These are phyloP conservation scores for Hymenochirus boettgeri DNA, from an alignment of 2,113 vertebrate species.

Conservation along the genomic window DNA sequence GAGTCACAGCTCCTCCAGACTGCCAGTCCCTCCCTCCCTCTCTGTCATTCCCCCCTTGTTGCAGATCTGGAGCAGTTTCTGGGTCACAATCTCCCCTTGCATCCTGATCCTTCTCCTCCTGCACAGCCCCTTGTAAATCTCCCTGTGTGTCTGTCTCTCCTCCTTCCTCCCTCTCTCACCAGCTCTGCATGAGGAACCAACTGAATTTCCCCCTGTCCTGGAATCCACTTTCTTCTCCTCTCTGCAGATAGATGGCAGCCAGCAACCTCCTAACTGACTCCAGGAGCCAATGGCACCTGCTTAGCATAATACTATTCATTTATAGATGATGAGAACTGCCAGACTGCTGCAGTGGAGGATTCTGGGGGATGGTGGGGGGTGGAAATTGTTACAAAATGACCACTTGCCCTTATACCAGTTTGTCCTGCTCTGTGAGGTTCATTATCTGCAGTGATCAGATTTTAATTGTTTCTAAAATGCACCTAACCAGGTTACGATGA, in stretches of 20 bases:
- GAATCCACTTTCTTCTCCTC: slow-evolving; percentile 29
- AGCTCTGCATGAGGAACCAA: slow-evolving; percentile 31
- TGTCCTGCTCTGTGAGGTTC: too few species aligned
- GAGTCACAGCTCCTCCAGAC: slow-evolving; percentile 30
- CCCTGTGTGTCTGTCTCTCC: background rate
- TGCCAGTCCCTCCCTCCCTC: slow-evolving; percentile 19
- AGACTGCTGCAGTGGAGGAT: too few species aligned
- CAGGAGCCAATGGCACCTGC: slow-evolving; percentile 2
- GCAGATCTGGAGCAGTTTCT: slow-evolving; percentile 22
- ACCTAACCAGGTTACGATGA: too few species aligned
- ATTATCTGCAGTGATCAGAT: too few species aligned
- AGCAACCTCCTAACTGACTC: slow-evolving; percentile 27
- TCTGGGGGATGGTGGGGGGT: too few species aligned
- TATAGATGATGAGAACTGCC: too few species aligned
- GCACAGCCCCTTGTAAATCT: slow-evolving; percentile 14
- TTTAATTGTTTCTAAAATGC: too few species aligned
- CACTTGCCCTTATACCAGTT: too few species aligned
- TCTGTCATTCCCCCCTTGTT: background rate
- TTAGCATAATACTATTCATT: background rate
- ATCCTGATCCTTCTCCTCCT: slow-evolving; percentile 20
- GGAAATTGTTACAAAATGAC: too few species aligned
- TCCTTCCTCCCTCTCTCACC: slow-evolving; percentile 17
- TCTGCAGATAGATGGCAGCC: slow-evolving; percentile 36
- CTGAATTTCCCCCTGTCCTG: slow-evolving; percentile 36
- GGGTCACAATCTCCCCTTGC: slow-evolving; percentile 25